Percentiles rank a stretch among this genome's conserved stretches.
phyloP scores from a whole-genome alignment of 1,140 invertebrate genomes.

The Cardiocondyla obscurior region DNA sequence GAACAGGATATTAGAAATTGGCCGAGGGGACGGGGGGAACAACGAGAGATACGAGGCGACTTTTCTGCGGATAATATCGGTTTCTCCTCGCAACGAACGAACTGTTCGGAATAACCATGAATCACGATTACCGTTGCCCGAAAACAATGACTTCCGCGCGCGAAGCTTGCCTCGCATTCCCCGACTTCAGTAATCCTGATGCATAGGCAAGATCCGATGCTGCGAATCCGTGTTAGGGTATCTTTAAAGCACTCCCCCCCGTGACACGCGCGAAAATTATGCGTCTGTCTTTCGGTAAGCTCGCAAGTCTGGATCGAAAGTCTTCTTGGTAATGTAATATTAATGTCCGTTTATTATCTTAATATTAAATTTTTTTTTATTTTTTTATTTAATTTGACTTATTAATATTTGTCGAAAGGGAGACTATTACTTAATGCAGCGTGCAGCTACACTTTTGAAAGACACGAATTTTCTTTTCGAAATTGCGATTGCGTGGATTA shows the following conservation, averaged over 20 bases:
- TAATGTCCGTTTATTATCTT: not conserved
- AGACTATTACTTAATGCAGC: too few species aligned
- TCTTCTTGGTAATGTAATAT: not conserved
- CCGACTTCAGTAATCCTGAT: constrained; percentile 45
- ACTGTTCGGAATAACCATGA: constrained; percentile 16
- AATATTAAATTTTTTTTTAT: too few species aligned
- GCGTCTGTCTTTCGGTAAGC: not conserved
- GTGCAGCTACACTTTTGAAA: too few species aligned
- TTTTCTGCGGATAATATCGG: constrained; percentile 10
- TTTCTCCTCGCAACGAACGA: not conserved
- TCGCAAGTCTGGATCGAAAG: not conserved
- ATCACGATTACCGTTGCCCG: constrained; percentile 34
- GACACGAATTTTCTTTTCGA: too few species aligned
- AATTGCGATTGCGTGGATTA: not conserved
- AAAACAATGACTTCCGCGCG: constrained; percentile 31
- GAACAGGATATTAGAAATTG: constrained; percentile 36
- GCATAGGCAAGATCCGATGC: constrained; percentile 24
- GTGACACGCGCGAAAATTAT: constrained; percentile 30
- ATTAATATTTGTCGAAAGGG: too few species aligned
- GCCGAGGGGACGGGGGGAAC: too few species aligned
- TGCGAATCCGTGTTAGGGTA: constrained; percentile 32
- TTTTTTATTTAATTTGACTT: too few species aligned
- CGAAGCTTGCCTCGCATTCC: constrained; percentile 22
- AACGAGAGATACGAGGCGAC: not conserved
- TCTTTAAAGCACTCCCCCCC: not conserved